Percentiles rank a stretch among this genome's conserved stretches.
These are phyloP conservation scores for Labroides dimidiatus DNA, from an alignment of 2,797 vertebrate genomes.

Conservation along the genomic window DNA sequence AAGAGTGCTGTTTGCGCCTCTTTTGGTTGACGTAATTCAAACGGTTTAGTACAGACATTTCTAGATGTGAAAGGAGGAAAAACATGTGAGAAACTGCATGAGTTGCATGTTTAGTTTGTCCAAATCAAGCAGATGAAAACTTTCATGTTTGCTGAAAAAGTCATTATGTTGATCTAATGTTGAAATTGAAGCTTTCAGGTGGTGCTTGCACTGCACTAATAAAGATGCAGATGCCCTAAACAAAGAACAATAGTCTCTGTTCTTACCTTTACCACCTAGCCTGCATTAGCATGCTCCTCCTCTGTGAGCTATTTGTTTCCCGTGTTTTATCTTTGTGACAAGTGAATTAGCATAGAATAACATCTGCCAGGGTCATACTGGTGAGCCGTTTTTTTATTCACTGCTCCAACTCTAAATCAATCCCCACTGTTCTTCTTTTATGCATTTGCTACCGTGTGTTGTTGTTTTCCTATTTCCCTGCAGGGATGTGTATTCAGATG, in stretches of 20 bases:
- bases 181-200: background rate
- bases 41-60: slow-evolving; percentile 5
- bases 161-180: background rate
- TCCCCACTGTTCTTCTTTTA: no score
- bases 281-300: background rate
- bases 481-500: no score
- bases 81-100: background rate
- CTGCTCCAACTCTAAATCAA: no score
- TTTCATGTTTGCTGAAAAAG: no score
- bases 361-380: background rate
- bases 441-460: no score
- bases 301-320: background rate
- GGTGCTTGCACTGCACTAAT: background rate
- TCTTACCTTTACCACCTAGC: background rate
- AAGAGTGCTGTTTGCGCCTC: slow-evolving; percentile 9
- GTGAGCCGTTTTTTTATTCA: no score
- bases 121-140: background rate
- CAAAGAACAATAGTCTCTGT: slow-evolving; percentile 2
- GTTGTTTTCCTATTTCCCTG: no score
- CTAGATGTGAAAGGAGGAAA: background rate
- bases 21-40: slow-evolving; percentile 23
- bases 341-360: slow-evolving; percentile 10
- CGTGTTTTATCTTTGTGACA: background rate
- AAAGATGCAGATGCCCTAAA: background rate
- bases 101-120: background rate